A percentile compares a stretch with the other conserved stretches of the same genome.
Conservation (phyloP, 2,113 vertebrate species). For the Halichoerus grypus region DNA sequence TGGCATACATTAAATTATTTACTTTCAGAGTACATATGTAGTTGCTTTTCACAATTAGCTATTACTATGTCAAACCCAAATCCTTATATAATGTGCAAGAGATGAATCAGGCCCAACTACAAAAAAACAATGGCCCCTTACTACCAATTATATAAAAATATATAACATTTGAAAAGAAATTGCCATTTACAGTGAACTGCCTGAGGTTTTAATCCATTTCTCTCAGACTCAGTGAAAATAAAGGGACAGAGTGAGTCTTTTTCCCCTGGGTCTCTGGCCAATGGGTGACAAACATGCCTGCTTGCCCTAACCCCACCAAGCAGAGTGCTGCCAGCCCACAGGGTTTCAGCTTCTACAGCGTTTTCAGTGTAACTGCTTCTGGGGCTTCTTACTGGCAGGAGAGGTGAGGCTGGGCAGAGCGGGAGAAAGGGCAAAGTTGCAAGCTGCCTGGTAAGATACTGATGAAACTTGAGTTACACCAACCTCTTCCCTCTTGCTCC, state of each 20-base stretch:
- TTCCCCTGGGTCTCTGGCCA: not conserved
- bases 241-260: not conserved
- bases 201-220: not conserved
- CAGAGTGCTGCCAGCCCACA: not conserved
- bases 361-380: not conserved
- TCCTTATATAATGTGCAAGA: not conserved
- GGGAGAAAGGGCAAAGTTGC: not conserved
- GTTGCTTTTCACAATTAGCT: conserved; percentile 16
- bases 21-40: not conserved
- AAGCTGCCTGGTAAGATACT: not conserved
- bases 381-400: not conserved
- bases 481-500: not conserved
- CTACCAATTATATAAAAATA: not conserved
- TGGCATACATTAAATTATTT: not conserved
- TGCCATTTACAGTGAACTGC: not conserved
- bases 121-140: not conserved
- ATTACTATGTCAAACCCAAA: not conserved
- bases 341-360: not conserved
- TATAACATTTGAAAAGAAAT: not conserved
- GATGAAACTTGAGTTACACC: not conserved
- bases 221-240: not conserved
- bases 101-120: not conserved
- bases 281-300: not conserved
- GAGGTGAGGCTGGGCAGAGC: not conserved
- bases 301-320: not conserved